Percentiles rank a stretch among this genome's conserved stretches.
These are phyloP conservation scores for Tetanocera ferruginea DNA, from an alignment of 2,888 invertebrate species.

Conservation along the genomic window DNA sequence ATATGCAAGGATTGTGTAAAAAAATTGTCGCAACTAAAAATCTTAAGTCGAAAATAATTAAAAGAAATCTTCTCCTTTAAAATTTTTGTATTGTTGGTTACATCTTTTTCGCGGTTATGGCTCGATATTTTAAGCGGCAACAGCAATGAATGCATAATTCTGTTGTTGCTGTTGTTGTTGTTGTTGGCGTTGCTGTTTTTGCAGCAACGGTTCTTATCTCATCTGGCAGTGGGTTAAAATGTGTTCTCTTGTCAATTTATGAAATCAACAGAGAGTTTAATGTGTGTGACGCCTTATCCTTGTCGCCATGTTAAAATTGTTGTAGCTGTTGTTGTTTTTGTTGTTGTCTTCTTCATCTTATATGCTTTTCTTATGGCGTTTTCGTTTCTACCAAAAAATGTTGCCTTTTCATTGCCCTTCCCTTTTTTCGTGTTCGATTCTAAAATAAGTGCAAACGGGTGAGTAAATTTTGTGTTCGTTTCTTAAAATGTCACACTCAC, in stretches of 20 bases:
- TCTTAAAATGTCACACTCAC: too few relatives aligned
- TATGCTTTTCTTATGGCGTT: neutral
- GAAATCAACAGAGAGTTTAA: conserved; percentile 39
- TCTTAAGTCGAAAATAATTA: too few relatives aligned
- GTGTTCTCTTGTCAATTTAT: conserved; percentile 42
- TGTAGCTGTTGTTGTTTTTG: neutral
- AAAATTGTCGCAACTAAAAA: too few relatives aligned
- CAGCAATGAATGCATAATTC: conserved; percentile 17
- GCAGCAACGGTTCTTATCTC: conserved; percentile 26
- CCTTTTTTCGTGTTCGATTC: too few relatives aligned
- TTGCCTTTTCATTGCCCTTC: too few relatives aligned
- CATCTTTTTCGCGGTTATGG: too few relatives aligned
- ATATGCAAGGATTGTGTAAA: too few relatives aligned
- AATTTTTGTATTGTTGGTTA: too few relatives aligned
- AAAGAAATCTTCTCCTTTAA: too few relatives aligned
- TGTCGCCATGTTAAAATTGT: conserved; percentile 33
- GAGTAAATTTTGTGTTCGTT: too few relatives aligned
- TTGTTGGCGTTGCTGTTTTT: neutral
- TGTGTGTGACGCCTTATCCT: conserved; percentile 43
- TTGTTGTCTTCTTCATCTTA: neutral
- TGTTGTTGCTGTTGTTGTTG: conserved; percentile 7
- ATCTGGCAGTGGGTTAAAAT: conserved; percentile 40
- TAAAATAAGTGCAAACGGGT: too few relatives aligned
- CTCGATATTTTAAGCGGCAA: neutral
- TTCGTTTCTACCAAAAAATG: too few relatives aligned